phyloP scores from a whole-genome alignment of 2,113 vertebrate genomes.

The Notiomystis cincta region DNA sequence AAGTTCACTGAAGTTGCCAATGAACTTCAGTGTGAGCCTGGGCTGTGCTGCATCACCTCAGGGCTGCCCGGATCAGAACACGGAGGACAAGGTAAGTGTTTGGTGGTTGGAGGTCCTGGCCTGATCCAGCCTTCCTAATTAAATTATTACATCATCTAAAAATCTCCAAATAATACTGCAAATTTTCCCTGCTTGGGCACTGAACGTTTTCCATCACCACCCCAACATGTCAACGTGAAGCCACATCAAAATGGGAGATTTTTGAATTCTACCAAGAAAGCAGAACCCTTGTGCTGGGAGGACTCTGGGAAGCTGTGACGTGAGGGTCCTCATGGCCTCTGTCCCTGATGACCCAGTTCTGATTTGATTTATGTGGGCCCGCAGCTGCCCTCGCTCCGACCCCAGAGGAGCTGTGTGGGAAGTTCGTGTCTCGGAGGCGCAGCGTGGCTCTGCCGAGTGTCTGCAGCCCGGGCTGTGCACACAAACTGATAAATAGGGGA shows the following conservation, averaged over 20 bases:
- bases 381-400: conserved; percentile 72
- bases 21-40: neutral
- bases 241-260: conserved; percentile 16
- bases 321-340: conserved; percentile 63
- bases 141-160: neutral
- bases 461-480: conserved; percentile 64
- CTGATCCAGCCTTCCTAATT: neutral
- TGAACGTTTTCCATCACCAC: neutral
- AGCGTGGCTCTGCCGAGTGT: conserved; percentile 70
- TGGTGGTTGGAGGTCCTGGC: neutral
- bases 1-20: neutral
- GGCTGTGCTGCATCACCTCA: neutral
- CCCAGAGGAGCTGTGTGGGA: conserved; percentile 72
- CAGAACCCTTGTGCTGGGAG: conserved; percentile 49
- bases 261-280: conserved; percentile 27
- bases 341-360: conserved; percentile 71
- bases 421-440: conserved; percentile 66
- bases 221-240: neutral
- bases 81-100: neutral
- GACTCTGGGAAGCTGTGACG: conserved; percentile 66
- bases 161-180: neutral
- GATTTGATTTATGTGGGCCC: conserved; percentile 76
- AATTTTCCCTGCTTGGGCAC: neutral
- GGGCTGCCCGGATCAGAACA: neutral
- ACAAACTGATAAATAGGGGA: conserved; percentile 70